These are phyloP conservation scores for Piprites chloris DNA, from an alignment of 2,113 vertebrate species.

Conservation along the genomic window DNA sequence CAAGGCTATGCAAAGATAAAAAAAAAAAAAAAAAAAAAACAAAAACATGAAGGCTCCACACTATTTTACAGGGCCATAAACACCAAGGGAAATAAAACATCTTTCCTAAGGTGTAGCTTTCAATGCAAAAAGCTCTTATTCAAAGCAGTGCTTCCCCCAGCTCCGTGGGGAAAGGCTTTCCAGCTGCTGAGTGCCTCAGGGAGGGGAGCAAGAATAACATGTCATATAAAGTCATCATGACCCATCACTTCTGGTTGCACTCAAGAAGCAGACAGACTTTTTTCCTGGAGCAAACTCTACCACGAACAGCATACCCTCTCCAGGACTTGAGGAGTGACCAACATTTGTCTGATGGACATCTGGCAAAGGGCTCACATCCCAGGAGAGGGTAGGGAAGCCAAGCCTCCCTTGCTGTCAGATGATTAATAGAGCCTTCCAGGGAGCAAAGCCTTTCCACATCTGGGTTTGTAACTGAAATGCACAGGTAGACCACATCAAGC, in stretches of 20 bases:
- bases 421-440: background rate
- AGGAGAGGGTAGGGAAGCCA: rapidly evolving
- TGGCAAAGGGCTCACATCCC: background rate
- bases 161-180: background rate
- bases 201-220: background rate
- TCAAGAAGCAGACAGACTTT: background rate
- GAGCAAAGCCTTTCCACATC: background rate
- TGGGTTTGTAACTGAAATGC: background rate
- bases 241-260: background rate
- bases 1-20: background rate
- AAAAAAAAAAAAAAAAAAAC: background rate
- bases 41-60: background rate
- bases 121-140: background rate
- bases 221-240: background rate
- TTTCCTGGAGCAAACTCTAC: background rate
- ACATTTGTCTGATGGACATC: background rate
- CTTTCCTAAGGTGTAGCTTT: background rate
- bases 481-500: background rate
- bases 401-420: background rate
- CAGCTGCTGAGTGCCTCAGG: background rate
- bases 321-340: background rate
- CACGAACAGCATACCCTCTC: background rate
- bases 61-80: conserved; percentile 11
- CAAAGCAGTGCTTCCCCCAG: background rate
- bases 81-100: background rate